These are phyloP conservation scores for Pagrus major DNA, from an alignment of 2,113 vertebrate species.

Conservation along the genomic window DNA sequence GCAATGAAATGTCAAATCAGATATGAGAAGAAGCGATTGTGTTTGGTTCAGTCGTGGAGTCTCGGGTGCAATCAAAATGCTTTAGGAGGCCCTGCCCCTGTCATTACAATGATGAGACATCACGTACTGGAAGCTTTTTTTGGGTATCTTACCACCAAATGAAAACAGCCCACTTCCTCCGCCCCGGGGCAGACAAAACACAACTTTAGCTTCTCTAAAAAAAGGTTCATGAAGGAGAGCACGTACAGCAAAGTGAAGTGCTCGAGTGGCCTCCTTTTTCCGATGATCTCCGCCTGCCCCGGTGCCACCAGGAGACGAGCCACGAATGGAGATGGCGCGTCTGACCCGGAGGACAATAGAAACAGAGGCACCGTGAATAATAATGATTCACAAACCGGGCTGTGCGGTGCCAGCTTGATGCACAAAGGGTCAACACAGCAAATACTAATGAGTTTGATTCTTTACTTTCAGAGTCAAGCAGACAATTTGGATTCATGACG, in stretches of 20 bases:
- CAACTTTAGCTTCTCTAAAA: constrained; percentile 13
- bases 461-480: not conserved
- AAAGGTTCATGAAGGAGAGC: constrained; percentile 33
- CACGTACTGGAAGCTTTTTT: constrained; percentile 42
- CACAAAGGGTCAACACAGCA: not conserved
- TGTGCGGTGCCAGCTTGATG: constrained; percentile 14
- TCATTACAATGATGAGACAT: constrained; percentile 26
- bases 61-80: constrained; percentile 18
- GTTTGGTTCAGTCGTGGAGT: constrained; percentile 37
- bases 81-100: constrained; percentile 28
- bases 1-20: constrained; percentile 68
- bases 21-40: constrained; percentile 40
- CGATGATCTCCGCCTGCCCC: not conserved
- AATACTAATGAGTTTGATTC: constrained; percentile 3
- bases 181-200: constrained; percentile 38
- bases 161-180: constrained; percentile 61
- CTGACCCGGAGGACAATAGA: constrained; percentile 4
- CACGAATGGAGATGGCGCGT: not conserved
- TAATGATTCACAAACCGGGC: constrained; percentile 1
- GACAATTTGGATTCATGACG: not conserved
- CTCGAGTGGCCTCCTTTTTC: not conserved
- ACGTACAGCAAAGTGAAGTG: constrained; percentile 15
- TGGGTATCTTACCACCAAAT: constrained; percentile 37
- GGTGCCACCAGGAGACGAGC: constrained; percentile 36
- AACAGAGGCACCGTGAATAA: not conserved